Evolutionary conservation across 2,113 vertebrate genomes (phyloP).

Genomic region (Paratilapia polleni): DNA sequence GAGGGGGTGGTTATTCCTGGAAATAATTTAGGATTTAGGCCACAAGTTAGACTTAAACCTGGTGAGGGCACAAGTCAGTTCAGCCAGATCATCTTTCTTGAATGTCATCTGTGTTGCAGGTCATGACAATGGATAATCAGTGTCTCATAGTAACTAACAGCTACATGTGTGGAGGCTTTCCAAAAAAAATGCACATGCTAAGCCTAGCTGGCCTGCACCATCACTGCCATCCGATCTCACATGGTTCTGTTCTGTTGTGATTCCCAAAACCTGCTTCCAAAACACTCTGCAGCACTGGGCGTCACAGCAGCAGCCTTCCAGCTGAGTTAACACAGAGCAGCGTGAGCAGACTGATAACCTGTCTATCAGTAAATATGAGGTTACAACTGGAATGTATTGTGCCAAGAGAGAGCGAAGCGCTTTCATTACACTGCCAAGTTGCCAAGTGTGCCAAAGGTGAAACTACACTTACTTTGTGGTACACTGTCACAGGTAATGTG

Average conservation of each 20-base stretch:
- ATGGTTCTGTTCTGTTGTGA: not conserved
- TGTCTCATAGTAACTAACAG: not conserved
- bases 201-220: not conserved
- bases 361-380: constrained; percentile 12
- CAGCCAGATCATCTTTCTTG: not conserved
- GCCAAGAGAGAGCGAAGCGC: not conserved
- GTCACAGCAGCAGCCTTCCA: not conserved
- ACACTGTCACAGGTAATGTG: not conserved
- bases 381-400: not conserved
- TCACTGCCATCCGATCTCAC: not conserved
- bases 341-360: not conserved
- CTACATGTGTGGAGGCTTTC: not conserved
- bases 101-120: not conserved
- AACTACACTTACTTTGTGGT: not conserved
- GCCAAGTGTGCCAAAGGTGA: constrained; percentile 46
- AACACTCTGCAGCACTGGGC: not conserved
- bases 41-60: not conserved
- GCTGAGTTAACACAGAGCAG: not conserved
- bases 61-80: not conserved
- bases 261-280: not conserved
- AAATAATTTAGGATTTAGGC: constrained; percentile 20
- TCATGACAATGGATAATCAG: not conserved
- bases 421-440: constrained; percentile 19
- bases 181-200: not conserved
- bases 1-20: not conserved